Evolutionary conservation across 2,888 invertebrate genomes (phyloP), one percentile per base, ranked within the genome.

Genomic region (Aphrophora alni): DNA sequence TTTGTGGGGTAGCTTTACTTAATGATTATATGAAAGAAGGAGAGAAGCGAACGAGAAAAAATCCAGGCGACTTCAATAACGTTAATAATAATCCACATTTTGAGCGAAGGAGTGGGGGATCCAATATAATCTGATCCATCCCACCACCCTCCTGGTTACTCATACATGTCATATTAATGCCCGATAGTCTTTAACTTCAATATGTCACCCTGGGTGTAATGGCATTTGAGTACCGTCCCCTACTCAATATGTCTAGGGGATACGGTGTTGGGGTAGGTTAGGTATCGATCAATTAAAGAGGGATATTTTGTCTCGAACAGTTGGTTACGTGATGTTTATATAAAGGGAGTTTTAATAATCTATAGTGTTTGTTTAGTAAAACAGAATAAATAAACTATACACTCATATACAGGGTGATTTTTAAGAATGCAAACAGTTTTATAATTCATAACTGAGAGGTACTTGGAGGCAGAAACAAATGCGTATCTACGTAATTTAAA

Each of bases 51-150:
- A 59, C 21, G 59, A 59, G 21, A 59, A 59, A 59, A 59, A 59
- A 59, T 59, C 59, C 59, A 10, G 7, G 21, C 59, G 21, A 59
- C 59, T 59, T 59, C 59, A 59, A 59, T 59, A 59, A 59, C 59
- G 59, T 59, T 59, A 59, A 59, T 33, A 33, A 33, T 59, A 59
- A 59, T 59, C 59, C 59, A 59, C 59, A 59, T 59, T 59, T 59
- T 59, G 59, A 59, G 59, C 21, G 59, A 21, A 59, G 59, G n/a
- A n/a, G n/a, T n/a, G n/a, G n/a, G 59, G 44, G 21, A 59, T 59
- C 59, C 59, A 59, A 59, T 59, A 59, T 59, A 59, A 59, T 21
- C 59, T 14, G 21, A 14, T 2, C 8, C 17, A 4, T 17, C 44
- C 44, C 14, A 8, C 44, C 44, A 7, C 44, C 59, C 59, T 21